Conservation (phyloP, 2,888 invertebrate species). For the Pyrocoelia pectoralis region DNA sequence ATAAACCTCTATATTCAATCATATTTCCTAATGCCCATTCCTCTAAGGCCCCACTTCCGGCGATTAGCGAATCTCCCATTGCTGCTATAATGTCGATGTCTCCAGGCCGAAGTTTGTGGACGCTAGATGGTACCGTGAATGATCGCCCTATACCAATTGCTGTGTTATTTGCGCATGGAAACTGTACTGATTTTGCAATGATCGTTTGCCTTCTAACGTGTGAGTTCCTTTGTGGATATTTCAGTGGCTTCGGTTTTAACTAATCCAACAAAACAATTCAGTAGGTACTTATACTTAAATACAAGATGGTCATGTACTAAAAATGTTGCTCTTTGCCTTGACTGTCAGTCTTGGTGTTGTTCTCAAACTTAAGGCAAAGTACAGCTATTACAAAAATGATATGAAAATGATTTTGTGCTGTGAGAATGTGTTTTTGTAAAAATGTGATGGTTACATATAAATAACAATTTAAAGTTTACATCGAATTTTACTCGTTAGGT, state of each 20-base stretch:
- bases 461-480: too few relatives aligned
- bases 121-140: constrained; percentile 65
- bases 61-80: constrained; percentile 76
- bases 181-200: constrained; percentile 63
- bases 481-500: too few relatives aligned
- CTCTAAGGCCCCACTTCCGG: constrained; percentile 77
- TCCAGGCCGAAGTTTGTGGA: constrained; percentile 73
- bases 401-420: too few relatives aligned
- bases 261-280: not conserved
- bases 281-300: too few relatives aligned
- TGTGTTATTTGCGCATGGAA: constrained; percentile 65
- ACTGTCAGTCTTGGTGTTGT: too few relatives aligned
- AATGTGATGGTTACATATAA: too few relatives aligned
- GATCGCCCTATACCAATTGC: constrained; percentile 53
- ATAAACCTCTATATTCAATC: constrained; percentile 77
- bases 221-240: constrained; percentile 5
- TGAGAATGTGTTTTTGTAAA: too few relatives aligned
- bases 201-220: constrained; percentile 56
- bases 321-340: too few relatives aligned
- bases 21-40: constrained; percentile 77
- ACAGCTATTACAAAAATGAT: too few relatives aligned
- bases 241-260: constrained; percentile 1
- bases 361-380: too few relatives aligned
- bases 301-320: too few relatives aligned
- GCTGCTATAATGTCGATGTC: constrained; percentile 76